A percentile compares a stretch with the other conserved stretches of the same genome.
Evolutionary conservation across 2,797 vertebrate genomes (phyloP).

Genomic region (Mus caroli): DNA sequence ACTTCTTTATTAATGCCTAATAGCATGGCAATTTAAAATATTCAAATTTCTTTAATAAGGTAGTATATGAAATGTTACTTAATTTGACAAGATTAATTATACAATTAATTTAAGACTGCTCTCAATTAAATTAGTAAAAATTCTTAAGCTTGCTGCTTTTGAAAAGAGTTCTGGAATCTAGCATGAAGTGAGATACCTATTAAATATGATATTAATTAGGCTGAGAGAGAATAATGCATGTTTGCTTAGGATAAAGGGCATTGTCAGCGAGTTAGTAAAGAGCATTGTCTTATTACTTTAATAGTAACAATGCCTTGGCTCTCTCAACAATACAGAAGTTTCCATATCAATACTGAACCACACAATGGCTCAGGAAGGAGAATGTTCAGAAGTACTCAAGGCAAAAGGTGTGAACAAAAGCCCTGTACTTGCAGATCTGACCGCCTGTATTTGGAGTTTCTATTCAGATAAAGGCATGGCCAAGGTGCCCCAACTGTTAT

Average conservation of each 20-base stretch:
- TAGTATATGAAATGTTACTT: constrained; percentile 96
- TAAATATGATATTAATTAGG: constrained; percentile 95
- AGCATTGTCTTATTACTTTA: constrained; percentile 88
- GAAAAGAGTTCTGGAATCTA: constrained; percentile 92
- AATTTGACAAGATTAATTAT: constrained; percentile 99
- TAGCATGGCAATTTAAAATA: constrained; percentile 95
- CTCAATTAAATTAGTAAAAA: constrained; percentile 97
- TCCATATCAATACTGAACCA: constrained; percentile 48
- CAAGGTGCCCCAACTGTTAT: background rate
- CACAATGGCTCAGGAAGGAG: background rate
- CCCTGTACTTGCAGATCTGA: background rate
- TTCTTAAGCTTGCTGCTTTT: constrained; percentile 90
- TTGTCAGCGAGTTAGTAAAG: constrained; percentile 86
- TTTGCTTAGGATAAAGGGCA: constrained; percentile 90
- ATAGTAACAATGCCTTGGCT: constrained; percentile 85
- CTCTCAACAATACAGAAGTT: constrained; percentile 79
- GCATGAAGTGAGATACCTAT: constrained; percentile 93
- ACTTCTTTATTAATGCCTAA: constrained; percentile 91
- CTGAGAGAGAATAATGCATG: constrained; percentile 92
- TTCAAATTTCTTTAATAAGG: constrained; percentile 95
- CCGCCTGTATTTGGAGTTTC: background rate
- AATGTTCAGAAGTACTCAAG: background rate
- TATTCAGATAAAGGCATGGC: background rate
- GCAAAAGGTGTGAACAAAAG: background rate
- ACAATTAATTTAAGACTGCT: constrained; percentile 98